phyloP scores from a whole-genome alignment of 2,888 invertebrate genomes.

The Drosophila gaucha region DNA sequence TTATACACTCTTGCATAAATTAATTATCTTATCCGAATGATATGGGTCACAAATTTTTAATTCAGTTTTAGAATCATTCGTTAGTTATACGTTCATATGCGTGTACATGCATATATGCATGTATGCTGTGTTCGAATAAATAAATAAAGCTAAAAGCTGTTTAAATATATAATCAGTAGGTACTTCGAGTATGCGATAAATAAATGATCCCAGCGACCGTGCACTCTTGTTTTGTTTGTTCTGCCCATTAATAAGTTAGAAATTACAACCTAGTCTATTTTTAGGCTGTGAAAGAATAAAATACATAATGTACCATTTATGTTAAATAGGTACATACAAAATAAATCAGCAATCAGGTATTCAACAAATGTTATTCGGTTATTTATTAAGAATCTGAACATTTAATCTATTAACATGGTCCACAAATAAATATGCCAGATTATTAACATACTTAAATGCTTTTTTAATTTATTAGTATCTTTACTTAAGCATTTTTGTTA shows the following conservation, averaged over 20 bases:
- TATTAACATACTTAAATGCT: background rate
- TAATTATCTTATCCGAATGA: slow-evolving; percentile 6
- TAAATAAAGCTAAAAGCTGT: background rate
- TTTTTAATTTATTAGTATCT: background rate
- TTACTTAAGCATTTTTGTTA: no score
- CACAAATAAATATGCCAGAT: no score
- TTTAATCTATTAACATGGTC: background rate
- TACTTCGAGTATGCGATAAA: slow-evolving; percentile 3
- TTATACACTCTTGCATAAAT: slow-evolving; percentile 16
- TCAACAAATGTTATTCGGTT: background rate
- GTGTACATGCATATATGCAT: background rate
- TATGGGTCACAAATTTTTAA: background rate
- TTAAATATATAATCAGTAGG: slow-evolving; percentile 11
- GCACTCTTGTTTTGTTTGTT: background rate
- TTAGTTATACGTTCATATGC: no score
- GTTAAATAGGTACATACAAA: background rate
- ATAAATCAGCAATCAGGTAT: background rate
- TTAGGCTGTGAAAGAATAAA: background rate
- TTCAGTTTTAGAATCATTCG: background rate
- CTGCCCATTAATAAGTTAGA: background rate
- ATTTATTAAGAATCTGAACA: background rate
- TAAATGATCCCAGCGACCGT: slow-evolving; percentile 1
- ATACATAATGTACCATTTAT: background rate
- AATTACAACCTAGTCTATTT: background rate
- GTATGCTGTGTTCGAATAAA: background rate